Conservation (phyloP, 2,888 invertebrate species). For the Troglohyphantes excavatus region DNA sequence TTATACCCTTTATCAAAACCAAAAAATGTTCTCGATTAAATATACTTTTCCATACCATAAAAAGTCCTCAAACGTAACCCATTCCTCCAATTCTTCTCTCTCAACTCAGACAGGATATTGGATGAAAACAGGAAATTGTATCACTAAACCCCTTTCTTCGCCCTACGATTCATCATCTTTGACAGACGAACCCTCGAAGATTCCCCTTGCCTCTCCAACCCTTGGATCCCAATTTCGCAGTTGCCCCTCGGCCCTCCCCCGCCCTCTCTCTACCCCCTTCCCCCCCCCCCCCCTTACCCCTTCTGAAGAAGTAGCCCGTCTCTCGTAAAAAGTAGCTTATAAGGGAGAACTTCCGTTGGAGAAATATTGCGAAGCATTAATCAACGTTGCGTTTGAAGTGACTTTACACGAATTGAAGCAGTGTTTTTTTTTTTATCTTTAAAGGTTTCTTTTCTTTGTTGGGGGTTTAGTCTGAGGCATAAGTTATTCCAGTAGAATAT, state of each 20-base stretch:
- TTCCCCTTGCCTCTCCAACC: constrained; percentile 1
- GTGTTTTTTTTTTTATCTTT: not conserved
- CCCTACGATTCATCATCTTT: constrained; percentile 40
- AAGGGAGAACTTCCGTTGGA: constrained; percentile 50
- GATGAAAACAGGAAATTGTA: constrained; percentile 38
- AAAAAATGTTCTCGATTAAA: no score
- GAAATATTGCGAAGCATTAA: constrained; percentile 58
- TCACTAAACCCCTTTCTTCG: constrained; percentile 34
- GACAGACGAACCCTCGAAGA: constrained; percentile 18
- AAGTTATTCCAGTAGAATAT: no score
- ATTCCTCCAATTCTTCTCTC: no score
- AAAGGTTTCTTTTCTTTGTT: no score
- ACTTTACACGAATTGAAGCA: not conserved
- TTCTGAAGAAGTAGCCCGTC: no score
- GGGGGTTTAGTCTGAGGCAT: no score
- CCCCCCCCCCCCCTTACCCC: not conserved
- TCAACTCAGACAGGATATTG: not conserved
- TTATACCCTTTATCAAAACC: no score
- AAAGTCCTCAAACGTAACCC: no score
- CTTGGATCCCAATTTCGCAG: constrained; percentile 32
- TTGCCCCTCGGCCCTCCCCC: not conserved
- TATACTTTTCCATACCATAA: no score
- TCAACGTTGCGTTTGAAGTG: constrained; percentile 61
- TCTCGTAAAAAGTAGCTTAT: constrained; percentile 38
- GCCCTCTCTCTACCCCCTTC: not conserved